Evolutionary conservation across 2,113 vertebrate species (phyloP), one percentile per base, ranked within the genome.

Genomic region (Pungitius pungitius): DNA sequence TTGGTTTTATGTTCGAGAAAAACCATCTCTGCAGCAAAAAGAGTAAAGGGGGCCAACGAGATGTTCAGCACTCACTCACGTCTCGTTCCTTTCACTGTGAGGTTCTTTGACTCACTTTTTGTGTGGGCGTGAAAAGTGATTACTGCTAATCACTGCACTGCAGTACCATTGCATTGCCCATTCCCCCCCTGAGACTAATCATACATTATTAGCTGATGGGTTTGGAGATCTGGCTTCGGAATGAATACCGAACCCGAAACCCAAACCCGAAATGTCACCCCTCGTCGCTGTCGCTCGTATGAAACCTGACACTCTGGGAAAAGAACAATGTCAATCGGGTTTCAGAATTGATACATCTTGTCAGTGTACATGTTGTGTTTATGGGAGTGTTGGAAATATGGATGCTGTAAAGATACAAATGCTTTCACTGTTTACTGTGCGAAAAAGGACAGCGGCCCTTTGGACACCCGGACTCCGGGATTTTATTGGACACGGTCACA

Each of bases 121-220:
- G 58, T 62, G 75, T 85, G 63, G 82, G 83, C 58, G 84, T 72
- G 59, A 66, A 81, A 80, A 74, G 24, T 82, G 78, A 85, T 84
- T 73, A 82, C 35, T 75, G 22, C 73, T 76, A 60, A 78, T 86
- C 81, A 84, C 63, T 77, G 66, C 73, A 24, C 63, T 65, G 56
- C 76, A 54, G 75, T 78, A 27, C 65, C 18, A 26, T 55, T 51
- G 49, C 78, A 65, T 55, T 73, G 61, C 74, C 60, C 78, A 42
- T 66, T 85, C 54, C 73, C 54, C 73, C 33, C 72, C 30, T 18
- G 63, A 78, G 81, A 80, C 69, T 75, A 80, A 87, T 88, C 86
- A 84, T 39, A 61, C 77, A 63, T 85, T 76, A 90, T 87, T 87
- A 85, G 83, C 72, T 80, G 82, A 83, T 85, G 73, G 80, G 37